Base-by-base conservation (phyloP, 2,888 invertebrate genomes). In the Zaprionus lineosus region DNA sequence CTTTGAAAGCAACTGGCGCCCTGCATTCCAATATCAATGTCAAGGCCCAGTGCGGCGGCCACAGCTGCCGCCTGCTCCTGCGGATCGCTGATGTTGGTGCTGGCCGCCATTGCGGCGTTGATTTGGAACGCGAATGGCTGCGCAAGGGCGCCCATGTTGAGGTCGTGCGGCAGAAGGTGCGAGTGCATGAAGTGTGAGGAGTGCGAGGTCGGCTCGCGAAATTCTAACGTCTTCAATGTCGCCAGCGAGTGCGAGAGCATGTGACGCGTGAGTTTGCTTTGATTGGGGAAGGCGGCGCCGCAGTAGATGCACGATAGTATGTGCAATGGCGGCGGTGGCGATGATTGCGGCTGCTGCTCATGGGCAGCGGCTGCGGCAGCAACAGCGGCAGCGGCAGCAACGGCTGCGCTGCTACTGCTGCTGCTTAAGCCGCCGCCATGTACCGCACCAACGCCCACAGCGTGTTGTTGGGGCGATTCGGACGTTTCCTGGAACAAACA, bases 181-280 rank as follows among this genome's bases (percentile, higher is more conserved):
- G 95, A 93, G 90, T 95, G 91, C 90, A 90, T 90, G 87, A 90
- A 88, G 91, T n/a, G n/a, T n/a, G 91, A 86, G 68, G 87, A 83
- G 31, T 86, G 84, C 90, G 92, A 77, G 91, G 91, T 86, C 90
- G 91, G 89, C 89, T 96, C 96, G 78, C 96, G 93, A 90, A 94
- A 96, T 92, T 96, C 96, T 89, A 96, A 92, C 79, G 96, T 94
- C 91, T 96, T 96, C 90, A 96, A 92, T 79, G 96, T 94, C 91
- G 96, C 96, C 90, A 96, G 92, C 88, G 95, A 95, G 91, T 96
- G 96, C 89, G 95, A 95, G 88, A 96, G 92, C 91, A 96, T 95
- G 91, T 96, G 96, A 89, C 96, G 92, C 88, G 96, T 96, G 91
- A 96, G 92, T 93, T 96, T 96, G 93, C 95, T 96, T 93, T 96